These are phyloP conservation scores for Grapholita molesta DNA, from an alignment of 1,140 invertebrate species.

Conservation along the genomic window DNA sequence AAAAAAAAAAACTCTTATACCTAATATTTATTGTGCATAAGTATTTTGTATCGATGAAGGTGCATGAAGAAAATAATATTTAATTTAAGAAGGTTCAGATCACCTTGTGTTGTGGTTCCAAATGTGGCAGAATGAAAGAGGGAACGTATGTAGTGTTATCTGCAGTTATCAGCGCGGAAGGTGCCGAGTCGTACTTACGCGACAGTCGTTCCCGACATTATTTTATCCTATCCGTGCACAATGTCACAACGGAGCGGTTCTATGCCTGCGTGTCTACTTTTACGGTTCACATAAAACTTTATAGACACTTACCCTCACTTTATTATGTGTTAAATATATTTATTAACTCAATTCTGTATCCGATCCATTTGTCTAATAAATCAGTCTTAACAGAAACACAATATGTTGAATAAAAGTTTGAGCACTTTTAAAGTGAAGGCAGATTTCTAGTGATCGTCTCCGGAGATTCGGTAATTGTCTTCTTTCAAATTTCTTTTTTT, in stretches of 20 bases:
- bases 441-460: constrained; percentile 9
- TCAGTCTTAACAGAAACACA: constrained; percentile 12
- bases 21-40: too few relatives aligned
- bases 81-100: too few relatives aligned
- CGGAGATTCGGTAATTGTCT: constrained; percentile 4
- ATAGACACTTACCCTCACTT: constrained; percentile 53
- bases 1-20: too few relatives aligned
- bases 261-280: constrained; percentile 47
- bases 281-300: constrained; percentile 63
- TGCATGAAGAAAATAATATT: too few relatives aligned
- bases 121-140: background rate
- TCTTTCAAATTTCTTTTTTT: constrained; percentile 6
- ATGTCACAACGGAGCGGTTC: constrained; percentile 40
- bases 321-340: constrained; percentile 67
- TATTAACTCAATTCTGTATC: constrained; percentile 37
- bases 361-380: constrained; percentile 37
- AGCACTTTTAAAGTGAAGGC: background rate
- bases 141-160: background rate
- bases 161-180: background rate
- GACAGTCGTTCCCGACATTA: constrained; percentile 8
- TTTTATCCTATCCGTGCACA: constrained; percentile 37
- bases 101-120: background rate
- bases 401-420: background rate
- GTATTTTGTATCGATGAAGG: too few relatives aligned
- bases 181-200: background rate